Base-by-base conservation (phyloP, 2,113 vertebrate genomes). In the Engraulis encrasicolus region DNA sequence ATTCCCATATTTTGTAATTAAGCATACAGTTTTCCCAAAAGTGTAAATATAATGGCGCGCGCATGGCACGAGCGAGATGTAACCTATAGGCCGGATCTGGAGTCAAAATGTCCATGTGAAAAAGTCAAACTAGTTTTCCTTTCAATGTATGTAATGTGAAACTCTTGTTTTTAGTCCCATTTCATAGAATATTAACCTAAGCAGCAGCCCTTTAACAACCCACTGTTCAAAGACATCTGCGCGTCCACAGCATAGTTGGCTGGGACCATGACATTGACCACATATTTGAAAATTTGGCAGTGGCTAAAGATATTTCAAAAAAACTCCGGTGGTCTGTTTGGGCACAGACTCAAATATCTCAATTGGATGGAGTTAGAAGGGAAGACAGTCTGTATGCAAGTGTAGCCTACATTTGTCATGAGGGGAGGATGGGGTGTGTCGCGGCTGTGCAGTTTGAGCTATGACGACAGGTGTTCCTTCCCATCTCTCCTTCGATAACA, bases 281-380 rank as follows among this genome's bases (percentile, higher is more conserved):
- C 27, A 74, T 74, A 74, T 74, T 74, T 74, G 66, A 74, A 34
- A 74, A 31, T 74, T 74, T 74, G 66, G 66, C 66, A 74, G 27
- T 31, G 2, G 27, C 0, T 15, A 71, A 34, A 34, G 66, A 74
- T 34, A 34, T 74, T 74, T 74, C n/a, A n/a, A n/a, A n/a, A n/a
- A n/a, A n/a, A 74, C 66, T 74, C 27, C 66, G 78, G 84, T 79
- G 45, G 58, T 40, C 58, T 82, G 86, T 87, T 83, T 50, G 85
- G 90, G 90, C 90, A 79, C 19, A 0, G 81, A 36, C 82, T 87
- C 90, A 92, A 92, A 89, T 52, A 91, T 90, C 89, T 91, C 89
- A 81, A 71, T 61, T 45, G 81, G 85, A n/a, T 61, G 77, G 31
- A 86, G 80, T 36, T 84, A 86, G 81, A 78, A 52, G 82, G 15